A percentile compares a stretch with the other conserved stretches of the same genome.
These are phyloP conservation scores for Prosopocoilus inquinatus DNA, from an alignment of 2,888 invertebrate species.

Conservation along the genomic window DNA sequence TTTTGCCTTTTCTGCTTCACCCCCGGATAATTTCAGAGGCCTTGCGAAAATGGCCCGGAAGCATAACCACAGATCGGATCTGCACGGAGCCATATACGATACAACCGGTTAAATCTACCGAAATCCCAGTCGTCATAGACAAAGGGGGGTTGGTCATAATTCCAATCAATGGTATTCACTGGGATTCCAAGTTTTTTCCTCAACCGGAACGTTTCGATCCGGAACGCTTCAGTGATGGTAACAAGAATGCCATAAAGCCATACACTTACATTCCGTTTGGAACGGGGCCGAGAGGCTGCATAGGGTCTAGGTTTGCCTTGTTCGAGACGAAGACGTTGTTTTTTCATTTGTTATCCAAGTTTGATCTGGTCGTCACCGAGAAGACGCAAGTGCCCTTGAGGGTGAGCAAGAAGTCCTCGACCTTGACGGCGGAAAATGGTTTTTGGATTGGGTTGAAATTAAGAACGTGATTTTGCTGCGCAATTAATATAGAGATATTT, in stretches of 20 bases:
- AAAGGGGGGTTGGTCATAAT: constrained; percentile 34
- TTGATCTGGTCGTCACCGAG: not conserved
- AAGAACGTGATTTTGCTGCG: too few species aligned
- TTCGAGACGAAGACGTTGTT: not conserved
- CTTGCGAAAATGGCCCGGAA: not conserved
- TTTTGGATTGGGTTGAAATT: constrained; percentile 27
- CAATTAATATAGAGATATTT: too few species aligned
- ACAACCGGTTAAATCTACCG: not conserved
- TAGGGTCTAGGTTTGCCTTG: constrained; percentile 18
- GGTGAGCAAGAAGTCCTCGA: constrained; percentile 13
- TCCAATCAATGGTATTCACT: constrained; percentile 54
- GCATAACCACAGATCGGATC: not conserved
- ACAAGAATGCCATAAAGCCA: constrained; percentile 52
- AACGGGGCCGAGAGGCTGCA: constrained; percentile 42
- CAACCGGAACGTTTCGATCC: constrained; percentile 55
- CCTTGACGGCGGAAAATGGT: constrained; percentile 22
- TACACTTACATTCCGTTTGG: constrained; percentile 57
- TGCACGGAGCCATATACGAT: not conserved
- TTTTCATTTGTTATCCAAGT: not conserved
- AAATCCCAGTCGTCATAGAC: constrained; percentile 34
- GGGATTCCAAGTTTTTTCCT: constrained; percentile 56
- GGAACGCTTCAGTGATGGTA: constrained; percentile 56
- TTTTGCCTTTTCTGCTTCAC: too few species aligned
- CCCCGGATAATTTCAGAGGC: not conserved
- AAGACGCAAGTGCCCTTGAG: constrained; percentile 29